phyloP scores from a whole-genome alignment of 2,113 vertebrate species.

The Pseudorectes ferrugineus region DNA sequence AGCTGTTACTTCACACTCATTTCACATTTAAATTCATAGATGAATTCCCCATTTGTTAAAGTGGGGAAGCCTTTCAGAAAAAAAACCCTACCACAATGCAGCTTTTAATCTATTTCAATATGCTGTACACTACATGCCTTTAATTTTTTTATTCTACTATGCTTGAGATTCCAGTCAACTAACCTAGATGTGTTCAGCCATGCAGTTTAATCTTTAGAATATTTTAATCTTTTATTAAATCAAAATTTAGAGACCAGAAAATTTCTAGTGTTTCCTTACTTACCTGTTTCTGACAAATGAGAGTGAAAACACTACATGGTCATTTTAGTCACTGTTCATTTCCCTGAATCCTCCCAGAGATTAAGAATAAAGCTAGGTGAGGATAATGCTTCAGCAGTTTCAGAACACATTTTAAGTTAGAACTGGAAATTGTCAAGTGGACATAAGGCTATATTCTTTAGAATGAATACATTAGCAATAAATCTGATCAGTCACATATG shows the following conservation, averaged over 20 bases:
- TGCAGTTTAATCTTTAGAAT: constrained; percentile 71
- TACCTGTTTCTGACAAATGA: not conserved
- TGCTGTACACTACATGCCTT: constrained; percentile 25
- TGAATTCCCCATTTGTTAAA: not conserved
- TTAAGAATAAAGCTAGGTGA: not conserved
- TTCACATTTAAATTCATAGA: constrained; percentile 46
- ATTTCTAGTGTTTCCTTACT: not conserved
- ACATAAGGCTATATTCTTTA: not conserved
- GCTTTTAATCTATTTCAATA: constrained; percentile 57
- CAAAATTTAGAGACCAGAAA: not conserved
- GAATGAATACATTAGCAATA: not conserved
- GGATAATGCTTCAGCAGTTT: not conserved
- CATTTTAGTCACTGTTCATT: not conserved
- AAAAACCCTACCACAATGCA: constrained; percentile 2
- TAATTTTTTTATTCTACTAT: constrained; percentile 50
- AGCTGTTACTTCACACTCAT: not conserved
- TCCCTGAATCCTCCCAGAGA: not conserved
- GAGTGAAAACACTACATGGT: not conserved
- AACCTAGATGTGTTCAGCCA: constrained; percentile 71
- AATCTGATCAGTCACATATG: not conserved
- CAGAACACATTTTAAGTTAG: not conserved
- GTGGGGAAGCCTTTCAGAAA: not conserved
- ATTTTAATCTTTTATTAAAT: constrained; percentile 52
- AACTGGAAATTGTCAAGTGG: not conserved
- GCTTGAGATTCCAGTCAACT: constrained; percentile 70